Base-by-base conservation (phyloP, 2,888 invertebrate species). In the Isoperla grammatica region DNA sequence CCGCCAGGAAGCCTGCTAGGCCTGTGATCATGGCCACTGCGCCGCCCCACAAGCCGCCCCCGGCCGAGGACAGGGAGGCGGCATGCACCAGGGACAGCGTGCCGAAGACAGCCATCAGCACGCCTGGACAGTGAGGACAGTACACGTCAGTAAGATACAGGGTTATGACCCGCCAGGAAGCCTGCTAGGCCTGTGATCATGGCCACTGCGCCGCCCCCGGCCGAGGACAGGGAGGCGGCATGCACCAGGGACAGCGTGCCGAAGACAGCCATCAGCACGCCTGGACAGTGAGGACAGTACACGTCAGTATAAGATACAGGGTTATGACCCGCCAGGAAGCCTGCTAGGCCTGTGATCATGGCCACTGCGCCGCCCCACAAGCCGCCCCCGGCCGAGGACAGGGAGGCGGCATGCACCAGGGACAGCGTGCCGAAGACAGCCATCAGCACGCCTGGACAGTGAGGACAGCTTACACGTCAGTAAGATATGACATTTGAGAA, bases 41-140 rank as follows among this genome's bases (percentile, higher is more conserved):
- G 12, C 70, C 70, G 54, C 69, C 69, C 70, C 70, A 71, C n/a
- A 71, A 61, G 1, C 70, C 70, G 9, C 67, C 69, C 9, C 69
- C 70, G 13, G 67, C 68, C 37, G 67, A 63, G 37, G 68, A 65
- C 61, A 71, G 61, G 13, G 68, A 66, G n/a, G 69, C 65, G 11
- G 66, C 67, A 61, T 70, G 69, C 22, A 68, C 65, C 59, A 69
- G 65, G 22, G 69, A 66, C 11, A 70, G 62, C 11, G 69, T 68
- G 19, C 70, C 71, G 54, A 70, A 68, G 11, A 69, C 69, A 35
- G 67, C 64, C 70, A 71, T 70, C 42, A 69, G 61, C 15, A 69
- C 65, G 11, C 70, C 71, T 48, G n/a, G n/a, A n/a, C n/a, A n/a
- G n/a, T n/a, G n/a, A n/a, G n/a, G n/a, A n/a, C n/a, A n/a, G n/a